Evolutionary conservation across 2,113 vertebrate species (phyloP).

Genomic region (Suncus etruscus): DNA sequence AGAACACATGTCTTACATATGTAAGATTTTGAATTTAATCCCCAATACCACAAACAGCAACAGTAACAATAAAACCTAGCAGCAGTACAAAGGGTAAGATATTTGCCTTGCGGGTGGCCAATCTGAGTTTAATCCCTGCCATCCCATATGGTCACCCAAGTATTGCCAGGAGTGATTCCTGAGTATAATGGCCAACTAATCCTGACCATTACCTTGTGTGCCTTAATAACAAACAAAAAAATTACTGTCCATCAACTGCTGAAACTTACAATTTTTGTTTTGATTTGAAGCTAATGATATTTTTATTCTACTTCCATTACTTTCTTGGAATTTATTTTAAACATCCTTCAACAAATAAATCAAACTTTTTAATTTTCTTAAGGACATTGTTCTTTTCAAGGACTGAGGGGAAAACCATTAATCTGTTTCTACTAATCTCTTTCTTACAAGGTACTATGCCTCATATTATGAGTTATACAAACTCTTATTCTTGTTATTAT

Average conservation of each 20-base stretch:
- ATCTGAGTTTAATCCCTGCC: too few species aligned
- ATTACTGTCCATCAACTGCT: neutral
- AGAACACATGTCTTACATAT: too few species aligned
- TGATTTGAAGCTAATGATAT: neutral
- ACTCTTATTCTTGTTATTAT: neutral
- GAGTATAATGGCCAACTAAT: too few species aligned
- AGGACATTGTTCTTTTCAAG: neutral
- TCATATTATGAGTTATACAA: neutral
- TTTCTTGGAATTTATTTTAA: constrained; percentile 19
- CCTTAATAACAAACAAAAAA: too few species aligned
- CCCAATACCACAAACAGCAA: too few species aligned
- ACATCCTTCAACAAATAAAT: constrained; percentile 31
- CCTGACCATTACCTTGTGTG: too few species aligned
- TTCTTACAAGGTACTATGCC: neutral
- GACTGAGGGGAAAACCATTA: neutral
- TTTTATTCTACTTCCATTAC: neutral
- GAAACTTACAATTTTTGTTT: constrained; percentile 41
- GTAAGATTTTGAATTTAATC: too few species aligned
- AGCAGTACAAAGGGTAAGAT: too few species aligned
- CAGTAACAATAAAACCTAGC: too few species aligned
- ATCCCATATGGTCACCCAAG: too few species aligned
- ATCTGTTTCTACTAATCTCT: neutral
- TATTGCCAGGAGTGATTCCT: too few species aligned
- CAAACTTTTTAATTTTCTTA: neutral
- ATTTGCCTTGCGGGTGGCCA: too few species aligned